Conservation (phyloP, 1,140 invertebrate genomes). For the Drosophila kikkawai region DNA sequence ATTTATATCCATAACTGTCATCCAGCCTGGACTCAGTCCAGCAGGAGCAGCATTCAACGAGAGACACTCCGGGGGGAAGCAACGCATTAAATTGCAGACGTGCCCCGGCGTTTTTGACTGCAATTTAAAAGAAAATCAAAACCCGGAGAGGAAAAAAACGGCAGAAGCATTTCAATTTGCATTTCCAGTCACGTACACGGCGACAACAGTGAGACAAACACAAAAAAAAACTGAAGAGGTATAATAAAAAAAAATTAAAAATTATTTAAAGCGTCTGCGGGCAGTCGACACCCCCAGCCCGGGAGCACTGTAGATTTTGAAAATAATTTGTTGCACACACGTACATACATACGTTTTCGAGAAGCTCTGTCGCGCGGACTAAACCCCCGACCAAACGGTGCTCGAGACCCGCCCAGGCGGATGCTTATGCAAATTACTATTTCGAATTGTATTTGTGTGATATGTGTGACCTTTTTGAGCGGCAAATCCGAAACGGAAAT, state of each 20-base stretch:
- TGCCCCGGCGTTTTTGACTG: constrained; percentile 47
- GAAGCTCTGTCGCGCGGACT: constrained; percentile 21
- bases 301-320: constrained; percentile 25
- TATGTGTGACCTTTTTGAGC: constrained; percentile 33
- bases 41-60: constrained; percentile 18
- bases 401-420: constrained; percentile 25
- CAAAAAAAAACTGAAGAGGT: constrained; percentile 4
- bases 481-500: constrained; percentile 24
- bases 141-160: constrained; percentile 14
- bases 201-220: constrained; percentile 34
- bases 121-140: constrained; percentile 66
- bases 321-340: constrained; percentile 61
- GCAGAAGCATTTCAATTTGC: constrained; percentile 43
- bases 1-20: constrained; percentile 30
- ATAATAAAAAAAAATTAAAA: constrained; percentile 34
- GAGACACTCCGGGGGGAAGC: constrained; percentile 14
- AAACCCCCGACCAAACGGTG: constrained; percentile 3
- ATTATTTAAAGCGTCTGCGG: constrained; percentile 24
- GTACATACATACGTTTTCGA: neutral
- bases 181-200: constrained; percentile 63
- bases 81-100: constrained; percentile 61
- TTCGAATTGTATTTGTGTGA: constrained; percentile 19
- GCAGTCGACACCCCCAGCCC: neutral
- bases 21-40: constrained; percentile 4
- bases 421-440: constrained; percentile 42